Percentiles rank a stretch among this genome's conserved stretches.
Evolutionary conservation across 2,888 invertebrate genomes (phyloP).

Genomic region (Philereme transversata): DNA sequence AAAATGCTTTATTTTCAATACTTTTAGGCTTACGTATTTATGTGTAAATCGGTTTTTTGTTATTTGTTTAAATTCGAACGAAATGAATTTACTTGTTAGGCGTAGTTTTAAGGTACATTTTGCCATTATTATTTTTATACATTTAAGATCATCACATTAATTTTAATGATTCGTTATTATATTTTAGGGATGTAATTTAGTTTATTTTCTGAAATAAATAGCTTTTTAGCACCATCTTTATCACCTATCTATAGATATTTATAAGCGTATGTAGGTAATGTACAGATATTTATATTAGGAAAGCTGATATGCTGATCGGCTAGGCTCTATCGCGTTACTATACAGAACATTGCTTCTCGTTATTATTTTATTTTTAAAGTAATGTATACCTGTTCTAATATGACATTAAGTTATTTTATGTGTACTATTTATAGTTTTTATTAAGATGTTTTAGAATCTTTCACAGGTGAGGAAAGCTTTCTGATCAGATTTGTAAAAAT

Average conservation of each 20-base stretch:
- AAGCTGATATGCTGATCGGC: constrained; percentile 54
- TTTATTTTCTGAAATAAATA: constrained; percentile 15
- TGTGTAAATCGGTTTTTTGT: constrained; percentile 21
- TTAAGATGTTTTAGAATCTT: constrained; percentile 69
- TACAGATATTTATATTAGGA: constrained; percentile 45
- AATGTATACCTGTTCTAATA: constrained; percentile 29
- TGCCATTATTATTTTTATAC: constrained; percentile 37
- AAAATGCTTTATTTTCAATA: background rate
- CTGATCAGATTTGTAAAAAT: constrained; percentile 41
- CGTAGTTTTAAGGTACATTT: constrained; percentile 32
- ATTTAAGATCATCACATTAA: constrained; percentile 35
- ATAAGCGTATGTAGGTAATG: constrained; percentile 55
- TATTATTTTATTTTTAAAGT: constrained; percentile 41
- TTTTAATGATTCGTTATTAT: constrained; percentile 26
- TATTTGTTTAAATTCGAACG: constrained; percentile 18
- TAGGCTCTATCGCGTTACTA: constrained; percentile 54
- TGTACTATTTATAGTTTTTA: constrained; percentile 64
- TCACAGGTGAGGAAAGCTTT: constrained; percentile 57
- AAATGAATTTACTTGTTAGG: constrained; percentile 17
- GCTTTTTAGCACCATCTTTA: constrained; percentile 40
- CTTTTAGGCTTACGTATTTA: constrained; percentile 14
- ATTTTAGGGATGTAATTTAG: constrained; percentile 20
- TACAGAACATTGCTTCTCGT: constrained; percentile 59
- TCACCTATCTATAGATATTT: constrained; percentile 60
- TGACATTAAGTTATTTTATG: constrained; percentile 66